Evolutionary conservation across 2,888 invertebrate genomes (phyloP), one percentile per base, ranked within the genome.

Genomic region (Dysmachus trigonus): DNA sequence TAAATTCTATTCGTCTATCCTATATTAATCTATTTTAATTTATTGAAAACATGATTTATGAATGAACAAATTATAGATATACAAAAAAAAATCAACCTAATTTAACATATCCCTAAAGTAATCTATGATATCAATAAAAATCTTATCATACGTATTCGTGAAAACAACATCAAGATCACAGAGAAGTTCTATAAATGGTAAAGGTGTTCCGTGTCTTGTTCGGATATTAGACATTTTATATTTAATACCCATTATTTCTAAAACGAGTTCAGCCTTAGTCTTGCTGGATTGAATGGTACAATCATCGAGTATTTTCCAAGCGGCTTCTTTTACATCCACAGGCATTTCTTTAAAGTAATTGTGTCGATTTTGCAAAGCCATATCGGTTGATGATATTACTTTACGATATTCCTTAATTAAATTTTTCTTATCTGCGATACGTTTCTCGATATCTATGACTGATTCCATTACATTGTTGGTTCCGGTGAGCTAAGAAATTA

Each of bases 101-200:
- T 13, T 0, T 38, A 91, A 71, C 91, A 91, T 91, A n/a, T 86
- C 87, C 0, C 82, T 85, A 86, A 92, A 91, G 81, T 92, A 92
- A 0, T 86, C n/a, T 0, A 90, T 18, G 0, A 91, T 88, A 13
- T 89, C 86, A 0, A 0, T 0, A 86, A 90, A 91, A n/a, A 92
- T 88, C 0, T 86, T 18, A 5, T 85, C 87, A 5, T 89, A 88
- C 2, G 86, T 41, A 0, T 89, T 89, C 2, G 89, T 35, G 53
- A 91, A 89, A 0, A 90, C 86, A 8, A 89, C 89, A 88, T 91
- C 90, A n/a, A 89, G 90, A 2, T 90, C 90, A 82, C 90, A 90
- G 33, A 90, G 87, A 0, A 91, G 53, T 84, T 91, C 90, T 5
- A 91, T 88, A 62, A 90, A 88, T 0, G 87, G 0, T 91, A 31